These are phyloP conservation scores for Heteropelma amictum DNA, from an alignment of 2,888 invertebrate genomes.

Conservation along the genomic window DNA sequence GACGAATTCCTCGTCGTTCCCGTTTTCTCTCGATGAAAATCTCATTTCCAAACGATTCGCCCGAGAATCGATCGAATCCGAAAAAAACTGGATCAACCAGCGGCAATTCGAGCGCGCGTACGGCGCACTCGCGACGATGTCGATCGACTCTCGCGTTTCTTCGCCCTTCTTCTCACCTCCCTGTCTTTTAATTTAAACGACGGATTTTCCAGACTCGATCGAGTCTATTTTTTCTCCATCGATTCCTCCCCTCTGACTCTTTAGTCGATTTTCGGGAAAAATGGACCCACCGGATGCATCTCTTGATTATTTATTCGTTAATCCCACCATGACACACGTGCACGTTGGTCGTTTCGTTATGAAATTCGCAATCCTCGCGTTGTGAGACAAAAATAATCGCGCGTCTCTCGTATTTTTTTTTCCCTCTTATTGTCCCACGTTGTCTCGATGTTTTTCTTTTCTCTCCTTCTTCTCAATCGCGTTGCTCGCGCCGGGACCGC, in stretches of 20 bases:
- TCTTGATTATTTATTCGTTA: conserved; percentile 11
- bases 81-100: conserved; percentile 75
- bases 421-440: background rate
- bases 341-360: background rate
- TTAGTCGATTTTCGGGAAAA: conserved; percentile 58
- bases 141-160: conserved; percentile 66
- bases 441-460: background rate
- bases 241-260: conserved; percentile 1
- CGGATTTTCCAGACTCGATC: conserved; percentile 16
- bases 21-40: conserved; percentile 20
- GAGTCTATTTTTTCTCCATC: conserved; percentile 17
- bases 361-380: too few relatives aligned
- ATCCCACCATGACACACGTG: conserved; percentile 39
- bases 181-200: conserved; percentile 31
- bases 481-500: conserved; percentile 34
- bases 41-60: conserved; percentile 10
- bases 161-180: background rate
- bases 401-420: background rate
- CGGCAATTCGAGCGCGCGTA: conserved; percentile 57
- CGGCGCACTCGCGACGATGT: conserved; percentile 59
- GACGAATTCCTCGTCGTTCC: background rate
- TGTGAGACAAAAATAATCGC: too few relatives aligned
- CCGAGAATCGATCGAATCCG: conserved; percentile 71
- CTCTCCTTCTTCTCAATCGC: conserved; percentile 30
- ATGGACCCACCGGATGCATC: conserved; percentile 53